These are phyloP conservation scores for Lagopus leucura DNA, from an alignment of 2,113 vertebrate species.

Conservation along the genomic window DNA sequence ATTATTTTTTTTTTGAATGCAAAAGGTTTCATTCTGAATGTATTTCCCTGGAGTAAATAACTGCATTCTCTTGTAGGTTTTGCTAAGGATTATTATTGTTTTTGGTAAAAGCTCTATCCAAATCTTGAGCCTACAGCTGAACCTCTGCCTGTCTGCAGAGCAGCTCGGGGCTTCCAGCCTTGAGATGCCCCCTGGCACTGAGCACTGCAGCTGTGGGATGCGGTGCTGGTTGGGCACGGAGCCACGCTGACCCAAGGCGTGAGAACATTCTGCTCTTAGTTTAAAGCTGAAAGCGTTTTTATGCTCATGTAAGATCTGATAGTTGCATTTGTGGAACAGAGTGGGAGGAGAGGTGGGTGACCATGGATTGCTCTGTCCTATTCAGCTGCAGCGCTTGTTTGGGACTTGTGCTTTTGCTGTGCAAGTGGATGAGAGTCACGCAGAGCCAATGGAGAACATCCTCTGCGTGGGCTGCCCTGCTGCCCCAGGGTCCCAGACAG, in stretches of 20 bases:
- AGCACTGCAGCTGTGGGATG: not conserved
- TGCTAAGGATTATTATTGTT: not conserved
- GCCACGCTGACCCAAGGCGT: too few species aligned
- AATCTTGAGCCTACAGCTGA: not conserved
- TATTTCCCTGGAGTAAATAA: not conserved
- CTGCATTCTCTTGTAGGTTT: not conserved
- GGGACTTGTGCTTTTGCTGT: not conserved
- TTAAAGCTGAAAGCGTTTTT: not conserved
- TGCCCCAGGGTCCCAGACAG: not conserved
- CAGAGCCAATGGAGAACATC: not conserved
- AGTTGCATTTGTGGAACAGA: not conserved
- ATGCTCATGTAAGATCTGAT: not conserved
- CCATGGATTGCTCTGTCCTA: not conserved
- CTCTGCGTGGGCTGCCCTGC: not conserved
- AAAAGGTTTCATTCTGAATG: not conserved
- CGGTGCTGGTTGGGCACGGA: rapidly evolving
- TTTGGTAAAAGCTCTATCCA: not conserved
- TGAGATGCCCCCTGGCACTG: not conserved
- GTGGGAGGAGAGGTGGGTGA: not conserved
- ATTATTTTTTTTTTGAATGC: too few species aligned
- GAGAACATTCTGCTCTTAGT: not conserved
- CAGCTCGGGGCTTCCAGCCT: not conserved
- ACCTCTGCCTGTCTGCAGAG: not conserved
- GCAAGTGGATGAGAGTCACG: not conserved
- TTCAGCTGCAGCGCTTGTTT: not conserved